Conservation (phyloP, 2,888 invertebrate species). For the Uropetala carovei region DNA sequence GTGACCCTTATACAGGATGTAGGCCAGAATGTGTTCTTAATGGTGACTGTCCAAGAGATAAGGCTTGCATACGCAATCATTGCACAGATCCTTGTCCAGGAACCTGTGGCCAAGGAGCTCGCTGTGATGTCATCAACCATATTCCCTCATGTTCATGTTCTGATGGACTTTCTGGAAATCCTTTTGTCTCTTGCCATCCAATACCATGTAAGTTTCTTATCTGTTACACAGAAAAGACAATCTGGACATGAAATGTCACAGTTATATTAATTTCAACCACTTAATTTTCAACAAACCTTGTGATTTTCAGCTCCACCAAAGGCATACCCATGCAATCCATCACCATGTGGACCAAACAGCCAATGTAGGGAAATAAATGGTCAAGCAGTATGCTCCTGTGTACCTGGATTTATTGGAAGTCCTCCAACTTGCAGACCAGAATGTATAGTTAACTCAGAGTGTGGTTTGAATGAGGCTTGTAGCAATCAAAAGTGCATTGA, state of each 20-base stretch:
- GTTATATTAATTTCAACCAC: not conserved
- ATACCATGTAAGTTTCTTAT: conserved; percentile 77
- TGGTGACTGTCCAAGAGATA: conserved; percentile 81
- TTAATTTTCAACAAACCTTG: too few species aligned
- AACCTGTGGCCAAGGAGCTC: conserved; percentile 73
- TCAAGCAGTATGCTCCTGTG: conserved; percentile 85
- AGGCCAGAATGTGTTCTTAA: conserved; percentile 82
- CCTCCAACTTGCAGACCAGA: conserved; percentile 87
- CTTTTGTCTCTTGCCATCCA: conserved; percentile 75
- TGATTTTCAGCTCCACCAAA: conserved; percentile 69
- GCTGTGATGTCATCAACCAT: conserved; percentile 73
- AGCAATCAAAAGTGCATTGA: conserved; percentile 83
- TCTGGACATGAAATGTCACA: not conserved
- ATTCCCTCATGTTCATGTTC: conserved; percentile 73
- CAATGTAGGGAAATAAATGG: conserved; percentile 82
- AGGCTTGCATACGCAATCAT: conserved; percentile 79
- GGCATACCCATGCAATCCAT: conserved; percentile 80
- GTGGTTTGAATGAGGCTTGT: conserved; percentile 79
- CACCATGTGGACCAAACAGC: conserved; percentile 86
- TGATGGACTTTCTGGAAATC: conserved; percentile 68
- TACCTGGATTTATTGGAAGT: conserved; percentile 81
- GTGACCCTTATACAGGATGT: conserved; percentile 81
- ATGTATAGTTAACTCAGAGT: conserved; percentile 71
- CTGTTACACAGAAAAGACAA: not conserved
- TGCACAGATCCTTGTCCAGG: conserved; percentile 73